Evolutionary conservation across 1,140 invertebrate species (phyloP), one percentile per base, ranked within the genome.

Genomic region (Aphaenogaster floridana): DNA sequence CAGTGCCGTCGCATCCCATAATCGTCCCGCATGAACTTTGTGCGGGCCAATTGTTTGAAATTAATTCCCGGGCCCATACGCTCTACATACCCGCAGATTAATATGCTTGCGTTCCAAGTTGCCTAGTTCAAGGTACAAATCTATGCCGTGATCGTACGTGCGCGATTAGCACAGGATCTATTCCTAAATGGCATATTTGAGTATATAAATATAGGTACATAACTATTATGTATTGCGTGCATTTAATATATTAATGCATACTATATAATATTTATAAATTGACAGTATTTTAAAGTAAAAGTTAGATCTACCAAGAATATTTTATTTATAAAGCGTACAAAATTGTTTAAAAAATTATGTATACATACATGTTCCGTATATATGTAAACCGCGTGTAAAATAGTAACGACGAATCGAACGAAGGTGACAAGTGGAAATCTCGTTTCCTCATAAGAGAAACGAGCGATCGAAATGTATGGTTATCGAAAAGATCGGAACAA

Each of bases 1-100:
- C 45, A 28, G 0, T 34, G 6, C 9, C 42, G 64, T 13, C 52
- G 52, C 48, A 13, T 17, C 36, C 1, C 17, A 17, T 66, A 50
- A 45, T n/a, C 39, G 39, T 6, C 13, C 42, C 28, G 28, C 15
- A 7, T 2, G n/a, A 48, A 74, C 69, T 84, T 48, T 3, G 54
- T 63, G n/a, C 80, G n/a, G 45, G 52, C 69, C 80, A 76, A 84
- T 84, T 84, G 80, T 84, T 74, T 76, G 69, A 84, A 84, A 84
- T 84, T 84, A 84, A 84, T 84, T 84, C 69, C 54, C 45, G 17
- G 17, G 15, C 48, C 63, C 69, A 17, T 76, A 84, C 80, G 80
- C 34, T 59, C 80, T 63, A 61, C 57, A 48, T 83, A 83, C 61
- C 54, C 57, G 57, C 9, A 74, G 69, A 84, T 84, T 84, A 84